Percentiles rank a stretch among this genome's conserved stretches.
Conservation (phyloP, 2,113 vertebrate genomes). For the Sitta europaea region DNA sequence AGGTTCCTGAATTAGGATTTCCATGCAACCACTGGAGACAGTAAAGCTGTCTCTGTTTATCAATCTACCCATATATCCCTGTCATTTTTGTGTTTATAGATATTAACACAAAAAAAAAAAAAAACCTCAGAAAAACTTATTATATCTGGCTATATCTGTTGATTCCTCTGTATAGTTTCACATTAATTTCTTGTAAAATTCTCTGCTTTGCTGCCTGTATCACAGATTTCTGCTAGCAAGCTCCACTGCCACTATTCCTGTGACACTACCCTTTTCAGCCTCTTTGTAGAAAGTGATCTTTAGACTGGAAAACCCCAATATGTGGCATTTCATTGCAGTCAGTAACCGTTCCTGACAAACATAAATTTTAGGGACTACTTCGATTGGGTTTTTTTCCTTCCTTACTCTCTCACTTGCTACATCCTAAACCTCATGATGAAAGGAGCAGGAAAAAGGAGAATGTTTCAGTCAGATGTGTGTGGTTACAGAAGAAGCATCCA, state of each 20-base stretch:
- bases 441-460: background rate
- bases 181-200: background rate
- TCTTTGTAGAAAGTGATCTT: background rate
- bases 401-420: background rate
- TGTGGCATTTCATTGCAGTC: background rate
- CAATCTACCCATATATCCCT: background rate
- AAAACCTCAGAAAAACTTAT: background rate
- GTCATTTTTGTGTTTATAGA: background rate
- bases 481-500: background rate
- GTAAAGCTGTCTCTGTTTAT: background rate
- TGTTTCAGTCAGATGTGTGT: background rate
- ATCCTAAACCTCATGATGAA: background rate
- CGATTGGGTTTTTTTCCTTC: background rate
- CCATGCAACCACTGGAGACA: background rate
- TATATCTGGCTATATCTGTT: background rate
- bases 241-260: background rate
- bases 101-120: background rate
- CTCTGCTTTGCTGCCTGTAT: background rate
- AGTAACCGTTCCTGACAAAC: background rate
- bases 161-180: background rate
- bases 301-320: background rate
- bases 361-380: background rate
- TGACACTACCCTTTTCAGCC: background rate
- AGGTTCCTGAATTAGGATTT: background rate
- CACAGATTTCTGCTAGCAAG: background rate